These are phyloP conservation scores for Mareca strepera DNA, from an alignment of 2,797 vertebrate genomes.

Conservation along the genomic window DNA sequence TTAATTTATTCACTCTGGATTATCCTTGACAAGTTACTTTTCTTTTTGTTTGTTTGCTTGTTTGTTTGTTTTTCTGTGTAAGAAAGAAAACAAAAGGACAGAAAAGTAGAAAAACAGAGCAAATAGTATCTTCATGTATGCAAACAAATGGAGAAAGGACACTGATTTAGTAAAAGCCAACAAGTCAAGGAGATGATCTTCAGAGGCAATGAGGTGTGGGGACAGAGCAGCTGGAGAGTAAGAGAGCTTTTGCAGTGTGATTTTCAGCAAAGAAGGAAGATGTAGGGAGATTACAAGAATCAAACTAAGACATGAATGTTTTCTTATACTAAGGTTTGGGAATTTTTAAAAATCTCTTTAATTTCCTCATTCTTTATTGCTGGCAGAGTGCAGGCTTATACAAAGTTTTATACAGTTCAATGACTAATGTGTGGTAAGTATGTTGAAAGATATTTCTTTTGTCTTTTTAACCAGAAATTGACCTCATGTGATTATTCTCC, in stretches of 20 bases:
- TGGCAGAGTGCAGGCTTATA: neutral
- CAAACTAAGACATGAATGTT: neutral
- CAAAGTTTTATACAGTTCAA: neutral
- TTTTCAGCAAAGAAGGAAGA: neutral
- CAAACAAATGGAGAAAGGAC: neutral
- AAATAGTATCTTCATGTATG: neutral
- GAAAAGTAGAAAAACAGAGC: neutral
- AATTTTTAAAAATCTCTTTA: neutral
- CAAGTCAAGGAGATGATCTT: neutral
- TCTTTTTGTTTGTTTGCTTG: neutral
- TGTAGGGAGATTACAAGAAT: neutral
- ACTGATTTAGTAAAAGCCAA: neutral
- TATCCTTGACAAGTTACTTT: neutral
- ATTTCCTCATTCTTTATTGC: slow-evolving; percentile 54
- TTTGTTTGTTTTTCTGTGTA: neutral
- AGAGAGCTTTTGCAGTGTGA: neutral
- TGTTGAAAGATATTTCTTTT: slow-evolving; percentile 14
- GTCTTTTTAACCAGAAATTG: slow-evolving; percentile 48
- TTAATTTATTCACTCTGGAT: neutral
- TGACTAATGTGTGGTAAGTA: neutral
- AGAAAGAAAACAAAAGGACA: neutral
- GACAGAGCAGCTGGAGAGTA: neutral
- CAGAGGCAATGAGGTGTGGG: neutral
- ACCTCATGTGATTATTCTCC: neutral
- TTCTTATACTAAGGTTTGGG: neutral